These are phyloP conservation scores for Hemicordylus capensis DNA, from an alignment of 2,113 vertebrate genomes.

Conservation along the genomic window DNA sequence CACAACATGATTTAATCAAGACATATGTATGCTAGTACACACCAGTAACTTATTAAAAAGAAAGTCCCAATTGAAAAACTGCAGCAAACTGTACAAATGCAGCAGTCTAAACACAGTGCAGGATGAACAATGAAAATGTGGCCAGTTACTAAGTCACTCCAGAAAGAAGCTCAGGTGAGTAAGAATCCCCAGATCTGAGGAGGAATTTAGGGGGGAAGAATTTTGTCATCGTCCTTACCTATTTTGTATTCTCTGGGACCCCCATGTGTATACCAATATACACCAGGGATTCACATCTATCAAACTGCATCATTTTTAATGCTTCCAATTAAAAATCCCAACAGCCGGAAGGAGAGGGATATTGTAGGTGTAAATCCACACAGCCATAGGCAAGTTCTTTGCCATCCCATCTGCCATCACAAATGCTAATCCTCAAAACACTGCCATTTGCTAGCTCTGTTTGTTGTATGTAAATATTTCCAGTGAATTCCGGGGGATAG, in stretches of 20 bases:
- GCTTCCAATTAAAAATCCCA: not conserved
- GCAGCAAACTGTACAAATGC: not conserved
- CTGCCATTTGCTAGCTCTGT: not conserved
- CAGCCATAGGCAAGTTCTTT: not conserved
- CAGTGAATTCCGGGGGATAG: constrained; percentile 3
- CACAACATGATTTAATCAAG: not conserved
- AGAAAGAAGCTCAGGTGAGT: not conserved
- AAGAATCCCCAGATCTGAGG: not conserved
- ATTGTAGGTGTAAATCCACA: not conserved
- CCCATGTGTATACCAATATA: no score
- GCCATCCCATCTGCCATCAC: constrained; percentile 33
- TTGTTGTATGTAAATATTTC: not conserved
- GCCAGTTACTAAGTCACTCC: not conserved
- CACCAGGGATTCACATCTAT: not conserved
- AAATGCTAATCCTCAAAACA: not conserved
- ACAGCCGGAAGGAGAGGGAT: not conserved
- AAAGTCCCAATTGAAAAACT: not conserved
- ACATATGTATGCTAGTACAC: not conserved
- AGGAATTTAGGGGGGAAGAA: not conserved
- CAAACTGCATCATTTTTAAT: not conserved
- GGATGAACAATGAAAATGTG: not conserved
- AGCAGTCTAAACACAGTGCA: not conserved
- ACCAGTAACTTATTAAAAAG: no score
- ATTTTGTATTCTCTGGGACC: not conserved
- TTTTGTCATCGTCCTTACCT: not conserved